phyloP scores from a whole-genome alignment of 2,113 vertebrate genomes.

The Pomatorhinus ruficollis region DNA sequence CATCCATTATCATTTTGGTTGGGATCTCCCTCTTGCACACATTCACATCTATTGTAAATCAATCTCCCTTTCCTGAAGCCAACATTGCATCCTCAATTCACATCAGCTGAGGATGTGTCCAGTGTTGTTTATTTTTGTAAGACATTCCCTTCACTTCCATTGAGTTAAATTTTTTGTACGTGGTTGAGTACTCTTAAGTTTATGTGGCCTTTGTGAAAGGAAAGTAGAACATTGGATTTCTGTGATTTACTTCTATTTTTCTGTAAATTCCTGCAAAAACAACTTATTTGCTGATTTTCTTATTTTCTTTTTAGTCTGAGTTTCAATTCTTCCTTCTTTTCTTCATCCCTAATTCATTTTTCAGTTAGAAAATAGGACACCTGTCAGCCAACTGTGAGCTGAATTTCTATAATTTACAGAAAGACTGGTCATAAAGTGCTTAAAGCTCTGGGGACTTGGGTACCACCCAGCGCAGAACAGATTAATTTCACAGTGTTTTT shows the following conservation, averaged over 20 bases:
- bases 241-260: neutral
- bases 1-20: neutral
- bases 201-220: neutral
- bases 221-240: neutral
- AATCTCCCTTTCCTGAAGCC: neutral
- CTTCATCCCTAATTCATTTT: neutral
- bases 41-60: neutral
- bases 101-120: neutral
- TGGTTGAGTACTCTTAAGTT: neutral
- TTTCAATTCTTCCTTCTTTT: neutral
- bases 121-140: neutral
- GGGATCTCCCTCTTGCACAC: neutral
- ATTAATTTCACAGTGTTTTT: constrained; percentile 73
- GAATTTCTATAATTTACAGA: constrained; percentile 49
- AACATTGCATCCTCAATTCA: neutral
- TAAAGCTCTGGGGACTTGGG: constrained; percentile 49
- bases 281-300: neutral
- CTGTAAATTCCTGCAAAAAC: neutral
- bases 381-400: constrained; percentile 61
- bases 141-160: neutral
- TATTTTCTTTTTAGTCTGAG: neutral
- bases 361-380: constrained; percentile 40
- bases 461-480: constrained; percentile 67
- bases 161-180: neutral
- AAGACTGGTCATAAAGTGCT: constrained; percentile 32